Base-by-base conservation (phyloP, 2,113 vertebrate genomes). In the Trichomycterus rosablanca region DNA sequence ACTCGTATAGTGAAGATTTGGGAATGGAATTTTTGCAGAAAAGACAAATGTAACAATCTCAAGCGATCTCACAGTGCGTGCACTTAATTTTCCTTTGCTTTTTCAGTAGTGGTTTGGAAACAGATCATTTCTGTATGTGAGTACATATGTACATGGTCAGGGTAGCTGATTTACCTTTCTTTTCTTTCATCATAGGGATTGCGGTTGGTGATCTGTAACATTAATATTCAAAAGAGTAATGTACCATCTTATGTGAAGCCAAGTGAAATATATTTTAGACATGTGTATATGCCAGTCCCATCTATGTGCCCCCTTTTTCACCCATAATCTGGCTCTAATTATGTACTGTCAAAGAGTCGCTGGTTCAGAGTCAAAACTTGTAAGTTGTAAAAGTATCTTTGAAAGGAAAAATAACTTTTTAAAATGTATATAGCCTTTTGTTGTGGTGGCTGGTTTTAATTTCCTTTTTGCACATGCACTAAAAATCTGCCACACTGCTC, bases 371-470 rank as follows among this genome's bases (percentile, higher is more conserved):
- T n/a, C n/a, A n/a, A n/a, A n/a, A n/a, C n/a, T n/a, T n/a, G n/a
- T n/a, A n/a, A n/a, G n/a, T n/a, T n/a, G n/a, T n/a, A n/a, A n/a
- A n/a, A n/a, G n/a, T n/a, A n/a, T n/a, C n/a, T n/a, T n/a, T n/a
- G n/a, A n/a, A n/a, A n/a, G n/a, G n/a, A n/a, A n/a, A n/a, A n/a
- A n/a, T n/a, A n/a, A n/a, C n/a, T n/a, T n/a, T n/a, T n/a, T n/a
- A n/a, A n/a, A n/a, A n/a, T n/a, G n/a, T n/a, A n/a, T n/a, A n/a
- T n/a, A 51, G 42, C 26, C 15, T 14, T 72, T 63, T 70, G 45
- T 60, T 68, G 49, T 62, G 23, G 65, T 78, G 69, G 74, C 72
- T 75, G 62, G 60, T 70, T 68, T 73, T 80, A 69, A 77, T 58
- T 64, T 73, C 34, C 12, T 60, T 67, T 60, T 67, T 74, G 74